Conservation (phyloP, 2,113 vertebrate species). For the Carassius gibelio region DNA sequence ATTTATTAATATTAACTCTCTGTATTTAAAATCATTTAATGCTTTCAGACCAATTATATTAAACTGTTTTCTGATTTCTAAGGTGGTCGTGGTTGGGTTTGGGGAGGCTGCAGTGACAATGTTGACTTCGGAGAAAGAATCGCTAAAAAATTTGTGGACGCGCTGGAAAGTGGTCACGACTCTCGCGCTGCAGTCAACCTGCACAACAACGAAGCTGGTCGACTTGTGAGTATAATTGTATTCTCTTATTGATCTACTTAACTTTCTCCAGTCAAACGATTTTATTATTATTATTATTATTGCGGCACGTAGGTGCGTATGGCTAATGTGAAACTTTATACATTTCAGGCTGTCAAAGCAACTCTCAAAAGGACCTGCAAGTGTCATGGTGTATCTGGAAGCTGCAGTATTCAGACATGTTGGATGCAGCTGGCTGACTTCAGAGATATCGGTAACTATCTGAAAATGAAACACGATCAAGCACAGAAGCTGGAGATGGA, state of each 20-base stretch:
- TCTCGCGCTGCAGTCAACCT: constrained; percentile 91
- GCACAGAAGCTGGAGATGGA: constrained; percentile 92
- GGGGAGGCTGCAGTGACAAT: constrained; percentile 98
- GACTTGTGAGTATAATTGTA: constrained; percentile 79
- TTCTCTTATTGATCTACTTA: background rate
- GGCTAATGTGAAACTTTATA: background rate
- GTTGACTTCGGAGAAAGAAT: constrained; percentile 92
- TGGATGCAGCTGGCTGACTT: constrained; percentile 95
- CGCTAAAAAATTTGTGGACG: constrained; percentile 92
- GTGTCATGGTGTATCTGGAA: constrained; percentile 95
- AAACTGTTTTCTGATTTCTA: background rate
- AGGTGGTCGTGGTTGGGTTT: constrained; percentile 96
- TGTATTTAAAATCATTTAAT: background rate
- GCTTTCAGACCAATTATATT: background rate
- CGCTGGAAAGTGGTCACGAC: constrained; percentile 89
- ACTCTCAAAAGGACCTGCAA: constrained; percentile 92
- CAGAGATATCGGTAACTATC: constrained; percentile 86
- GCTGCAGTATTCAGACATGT: constrained; percentile 95
- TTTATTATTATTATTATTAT: background rate
- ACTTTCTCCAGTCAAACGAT: background rate
- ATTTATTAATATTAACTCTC: background rate
- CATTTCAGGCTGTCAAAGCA: constrained; percentile 81
- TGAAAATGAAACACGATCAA: constrained; percentile 86
- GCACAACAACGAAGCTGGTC: constrained; percentile 93
- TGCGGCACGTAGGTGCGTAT: background rate